A percentile compares a stretch with the other conserved stretches of the same genome.
Conservation (phyloP, 2,113 vertebrate species). For the Hydrolagus affinis region DNA sequence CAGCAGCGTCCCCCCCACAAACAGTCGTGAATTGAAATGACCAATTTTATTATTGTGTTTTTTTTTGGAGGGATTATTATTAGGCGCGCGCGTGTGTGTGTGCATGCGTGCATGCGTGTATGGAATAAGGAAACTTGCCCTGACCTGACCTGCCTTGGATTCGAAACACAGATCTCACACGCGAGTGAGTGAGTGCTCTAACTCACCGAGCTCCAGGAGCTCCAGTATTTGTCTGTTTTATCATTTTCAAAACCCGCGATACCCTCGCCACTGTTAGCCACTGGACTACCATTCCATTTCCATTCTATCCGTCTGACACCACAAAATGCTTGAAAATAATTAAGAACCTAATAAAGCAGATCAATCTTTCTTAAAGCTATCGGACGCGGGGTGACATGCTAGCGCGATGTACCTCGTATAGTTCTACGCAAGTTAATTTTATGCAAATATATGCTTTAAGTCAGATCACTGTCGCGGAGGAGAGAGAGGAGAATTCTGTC, state of each 20-base stretch:
- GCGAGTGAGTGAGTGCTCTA: too few species aligned
- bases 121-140: too few species aligned
- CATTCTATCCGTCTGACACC: constrained; percentile 2
- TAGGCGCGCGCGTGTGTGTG: too few species aligned
- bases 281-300: not conserved
- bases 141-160: too few species aligned
- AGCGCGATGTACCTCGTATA: not conserved
- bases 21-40: too few species aligned
- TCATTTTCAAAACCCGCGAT: not conserved
- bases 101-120: too few species aligned
- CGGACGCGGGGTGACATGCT: not conserved
- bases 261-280: not conserved
- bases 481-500: constrained; percentile 14
- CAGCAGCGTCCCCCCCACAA: too few species aligned
- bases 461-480: constrained; percentile 5
- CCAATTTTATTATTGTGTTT: too few species aligned
- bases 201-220: too few species aligned
- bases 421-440: constrained; percentile 25
- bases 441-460: constrained; percentile 29
- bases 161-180: too few species aligned
- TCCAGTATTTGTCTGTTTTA: not conserved
- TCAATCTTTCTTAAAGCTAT: constrained; percentile 19
- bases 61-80: too few species aligned
- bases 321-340: not conserved
- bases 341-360: constrained; percentile 17